phyloP scores from a whole-genome alignment of 2,888 invertebrate species.

The Zele albiditarsus region DNA sequence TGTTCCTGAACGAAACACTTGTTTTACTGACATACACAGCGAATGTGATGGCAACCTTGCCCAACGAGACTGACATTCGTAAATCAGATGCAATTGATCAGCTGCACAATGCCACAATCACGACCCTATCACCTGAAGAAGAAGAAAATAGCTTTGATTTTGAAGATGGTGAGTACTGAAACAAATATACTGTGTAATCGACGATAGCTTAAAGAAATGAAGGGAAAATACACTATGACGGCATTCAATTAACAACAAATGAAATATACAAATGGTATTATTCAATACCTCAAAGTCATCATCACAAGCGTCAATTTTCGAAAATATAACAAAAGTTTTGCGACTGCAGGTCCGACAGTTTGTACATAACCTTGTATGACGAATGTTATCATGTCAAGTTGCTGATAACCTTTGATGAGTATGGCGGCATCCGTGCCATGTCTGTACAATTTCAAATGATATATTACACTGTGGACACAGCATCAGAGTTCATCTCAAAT shows the following conservation, averaged over 20 bases:
- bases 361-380: neutral
- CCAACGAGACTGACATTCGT: slow-evolving; percentile 51
- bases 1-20: slow-evolving; percentile 66
- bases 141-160: slow-evolving; percentile 63
- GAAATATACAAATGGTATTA: too few species aligned
- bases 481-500: neutral
- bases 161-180: slow-evolving; percentile 62
- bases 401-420: slow-evolving; percentile 53
- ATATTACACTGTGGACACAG: neutral
- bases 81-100: slow-evolving; percentile 41
- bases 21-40: slow-evolving; percentile 64
- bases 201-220: too few species aligned
- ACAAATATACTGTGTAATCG: neutral
- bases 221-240: too few species aligned
- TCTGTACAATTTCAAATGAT: neutral
- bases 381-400: slow-evolving; percentile 20
- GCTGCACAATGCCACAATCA: slow-evolving; percentile 55
- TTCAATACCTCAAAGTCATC: neutral
- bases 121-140: slow-evolving; percentile 64
- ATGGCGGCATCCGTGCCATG: slow-evolving; percentile 23
- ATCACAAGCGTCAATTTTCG: neutral
- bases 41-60: slow-evolving; percentile 62
- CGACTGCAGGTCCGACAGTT: neutral
- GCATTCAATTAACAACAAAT: too few species aligned
- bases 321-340: slow-evolving; percentile 52